Conservation (phyloP, 2,113 vertebrate genomes). For the Sporophila hypoxantha region DNA sequence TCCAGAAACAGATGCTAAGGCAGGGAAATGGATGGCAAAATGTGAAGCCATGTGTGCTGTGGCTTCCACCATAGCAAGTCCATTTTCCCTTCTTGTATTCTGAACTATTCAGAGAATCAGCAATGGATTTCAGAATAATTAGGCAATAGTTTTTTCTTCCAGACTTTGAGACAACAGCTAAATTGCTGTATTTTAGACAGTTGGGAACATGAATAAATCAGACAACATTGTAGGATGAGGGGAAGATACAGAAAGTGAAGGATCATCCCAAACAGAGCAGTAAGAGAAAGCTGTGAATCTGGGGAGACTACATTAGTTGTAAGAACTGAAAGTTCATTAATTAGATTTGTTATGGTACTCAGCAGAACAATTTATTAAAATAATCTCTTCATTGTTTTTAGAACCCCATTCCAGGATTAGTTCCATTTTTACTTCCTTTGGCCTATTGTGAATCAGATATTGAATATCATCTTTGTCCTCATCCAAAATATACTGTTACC, state of each 20-base stretch:
- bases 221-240: background rate
- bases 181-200: background rate
- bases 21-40: background rate
- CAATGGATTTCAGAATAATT: background rate
- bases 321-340: background rate
- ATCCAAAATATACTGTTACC: constrained; percentile 73
- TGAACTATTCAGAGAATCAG: background rate
- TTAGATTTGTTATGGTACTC: background rate
- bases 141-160: background rate
- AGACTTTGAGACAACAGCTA: background rate
- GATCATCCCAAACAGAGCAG: background rate
- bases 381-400: constrained; percentile 33
- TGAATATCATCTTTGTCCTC: constrained; percentile 84
- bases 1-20: background rate
- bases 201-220: background rate
- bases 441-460: constrained; percentile 76
- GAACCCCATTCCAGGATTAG: constrained; percentile 85
- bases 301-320: background rate
- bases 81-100: background rate
- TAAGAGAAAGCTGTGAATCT: background rate
- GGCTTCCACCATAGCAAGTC: background rate
- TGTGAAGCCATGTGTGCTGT: background rate
- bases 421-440: constrained; percentile 69
- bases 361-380: background rate
- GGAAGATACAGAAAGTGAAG: background rate